Conservation (phyloP, 2,888 invertebrate genomes). For the Heliconius cydno region DNA sequence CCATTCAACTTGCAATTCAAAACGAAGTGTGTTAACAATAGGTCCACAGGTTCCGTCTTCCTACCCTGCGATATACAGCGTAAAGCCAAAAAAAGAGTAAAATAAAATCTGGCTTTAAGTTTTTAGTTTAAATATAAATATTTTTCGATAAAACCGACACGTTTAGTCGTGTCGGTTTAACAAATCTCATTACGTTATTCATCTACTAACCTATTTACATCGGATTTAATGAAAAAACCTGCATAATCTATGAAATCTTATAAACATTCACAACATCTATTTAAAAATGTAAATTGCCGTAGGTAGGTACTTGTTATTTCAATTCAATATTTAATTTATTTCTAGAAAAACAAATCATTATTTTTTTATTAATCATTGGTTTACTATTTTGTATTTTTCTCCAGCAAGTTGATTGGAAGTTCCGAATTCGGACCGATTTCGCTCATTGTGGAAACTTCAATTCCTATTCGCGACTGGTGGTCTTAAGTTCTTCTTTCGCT, state of each 20-base stretch:
- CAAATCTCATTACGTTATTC: neutral
- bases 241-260: constrained; percentile 6
- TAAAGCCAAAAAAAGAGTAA: neutral
- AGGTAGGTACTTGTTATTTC: neutral
- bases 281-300: constrained; percentile 1
- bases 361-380: too few relatives aligned
- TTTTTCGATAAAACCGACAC: neutral
- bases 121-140: neutral
- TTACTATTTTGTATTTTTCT: too few relatives aligned
- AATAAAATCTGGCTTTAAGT: neutral
- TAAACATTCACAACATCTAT: neutral
- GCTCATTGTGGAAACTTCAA: too few relatives aligned
- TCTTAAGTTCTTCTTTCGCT: too few relatives aligned
- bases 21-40: neutral
- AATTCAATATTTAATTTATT: neutral
- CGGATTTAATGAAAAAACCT: neutral
- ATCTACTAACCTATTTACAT: neutral
- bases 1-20: neutral
- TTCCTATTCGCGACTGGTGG: too few relatives aligned
- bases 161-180: too few relatives aligned
- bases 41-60: too few relatives aligned
- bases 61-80: neutral
- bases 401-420: too few relatives aligned
- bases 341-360: neutral
- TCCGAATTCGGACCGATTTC: too few relatives aligned